These are phyloP conservation scores for Alectura lathami DNA, from an alignment of 2,113 vertebrate genomes.

Conservation along the genomic window DNA sequence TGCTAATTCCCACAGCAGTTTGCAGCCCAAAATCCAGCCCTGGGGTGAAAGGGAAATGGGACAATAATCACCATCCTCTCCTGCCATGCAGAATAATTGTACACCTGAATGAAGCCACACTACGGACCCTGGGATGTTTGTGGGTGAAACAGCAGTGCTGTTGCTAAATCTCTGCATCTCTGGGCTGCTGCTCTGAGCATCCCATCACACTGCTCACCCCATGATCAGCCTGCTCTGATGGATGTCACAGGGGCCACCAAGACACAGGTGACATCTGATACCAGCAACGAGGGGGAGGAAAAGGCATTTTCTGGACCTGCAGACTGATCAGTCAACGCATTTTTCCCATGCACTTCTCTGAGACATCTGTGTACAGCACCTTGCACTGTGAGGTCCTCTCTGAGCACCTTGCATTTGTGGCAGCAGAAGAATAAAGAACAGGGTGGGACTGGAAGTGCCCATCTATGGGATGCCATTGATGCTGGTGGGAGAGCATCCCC, in stretches of 20 bases:
- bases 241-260: fast-evolving
- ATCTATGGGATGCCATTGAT: fast-evolving
- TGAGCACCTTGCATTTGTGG: background rate
- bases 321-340: fast-evolving
- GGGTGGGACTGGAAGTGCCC: background rate
- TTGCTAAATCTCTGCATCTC: background rate
- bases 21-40: background rate
- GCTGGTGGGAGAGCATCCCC: background rate
- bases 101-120: background rate
- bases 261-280: background rate
- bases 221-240: background rate
- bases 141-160: background rate
- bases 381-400: background rate
- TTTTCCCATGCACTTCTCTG: background rate
- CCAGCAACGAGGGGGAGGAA: fast-evolving
- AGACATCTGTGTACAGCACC: background rate
- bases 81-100: background rate
- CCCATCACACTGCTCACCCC: fast-evolving
- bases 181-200: background rate
- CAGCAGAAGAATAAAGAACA: background rate
- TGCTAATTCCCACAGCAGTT: background rate
- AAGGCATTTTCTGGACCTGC: background rate
- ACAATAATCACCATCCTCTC: background rate
- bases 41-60: background rate
- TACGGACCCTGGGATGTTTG: fast-evolving